Percentiles rank a stretch among this genome's conserved stretches.
Evolutionary conservation across 2,797 vertebrate species (phyloP).

Genomic region (Meda fulgida): DNA sequence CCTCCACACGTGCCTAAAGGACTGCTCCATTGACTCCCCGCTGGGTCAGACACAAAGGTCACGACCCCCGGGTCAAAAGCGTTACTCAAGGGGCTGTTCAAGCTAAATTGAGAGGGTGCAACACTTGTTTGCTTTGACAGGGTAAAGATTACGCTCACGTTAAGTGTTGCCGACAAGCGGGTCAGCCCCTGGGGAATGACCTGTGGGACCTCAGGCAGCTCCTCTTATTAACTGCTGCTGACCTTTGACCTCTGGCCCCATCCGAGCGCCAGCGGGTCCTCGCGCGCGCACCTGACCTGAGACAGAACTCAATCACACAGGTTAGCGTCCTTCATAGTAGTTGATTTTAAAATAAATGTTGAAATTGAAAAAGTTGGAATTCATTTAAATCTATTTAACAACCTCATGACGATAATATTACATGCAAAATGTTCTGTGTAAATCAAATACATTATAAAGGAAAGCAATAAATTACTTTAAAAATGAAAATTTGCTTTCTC

Average conservation of each 20-base stretch:
- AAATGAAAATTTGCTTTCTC: background rate
- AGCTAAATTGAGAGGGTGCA: slow-evolving; percentile 82
- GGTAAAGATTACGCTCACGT: slow-evolving; percentile 92
- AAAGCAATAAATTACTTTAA: background rate
- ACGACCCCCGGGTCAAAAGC: slow-evolving; percentile 89
- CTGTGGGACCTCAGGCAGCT: slow-evolving; percentile 73
- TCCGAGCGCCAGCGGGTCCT: slow-evolving; percentile 66
- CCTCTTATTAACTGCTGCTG: slow-evolving; percentile 77
- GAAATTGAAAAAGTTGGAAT: background rate
- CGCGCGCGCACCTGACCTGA: slow-evolving; percentile 3
- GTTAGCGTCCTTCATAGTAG: background rate
- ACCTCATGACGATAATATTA: background rate
- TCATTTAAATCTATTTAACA: background rate
- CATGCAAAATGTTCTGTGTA: background rate
- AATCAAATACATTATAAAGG: background rate
- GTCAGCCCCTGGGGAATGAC: slow-evolving; percentile 82
- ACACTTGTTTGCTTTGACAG: slow-evolving; percentile 92
- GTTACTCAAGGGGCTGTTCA: slow-evolving; percentile 86
- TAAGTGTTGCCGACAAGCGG: slow-evolving; percentile 95
- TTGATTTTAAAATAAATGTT: too few species aligned
- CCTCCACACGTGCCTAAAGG: slow-evolving; percentile 90
- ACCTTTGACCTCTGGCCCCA: slow-evolving; percentile 70
- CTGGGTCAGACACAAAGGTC: slow-evolving; percentile 91
- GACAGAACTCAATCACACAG: background rate
- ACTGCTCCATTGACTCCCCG: slow-evolving; percentile 90